Conservation (phyloP, 2,113 vertebrate species). For the Dermatemys mawii region DNA sequence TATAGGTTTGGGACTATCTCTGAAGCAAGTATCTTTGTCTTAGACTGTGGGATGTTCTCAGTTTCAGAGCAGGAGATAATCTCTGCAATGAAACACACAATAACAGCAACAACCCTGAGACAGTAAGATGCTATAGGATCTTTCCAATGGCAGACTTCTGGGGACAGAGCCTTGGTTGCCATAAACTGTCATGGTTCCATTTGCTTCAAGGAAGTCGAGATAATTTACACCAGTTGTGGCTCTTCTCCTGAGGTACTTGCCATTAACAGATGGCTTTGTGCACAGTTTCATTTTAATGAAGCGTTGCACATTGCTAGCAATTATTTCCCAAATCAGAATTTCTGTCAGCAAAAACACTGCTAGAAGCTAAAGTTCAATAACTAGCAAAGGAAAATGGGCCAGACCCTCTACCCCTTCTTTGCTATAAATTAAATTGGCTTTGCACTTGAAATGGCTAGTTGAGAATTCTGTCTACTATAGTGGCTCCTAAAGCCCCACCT, state of each 20-base stretch:
- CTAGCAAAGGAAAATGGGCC: not conserved
- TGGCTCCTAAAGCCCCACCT: accelerated
- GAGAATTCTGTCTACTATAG: accelerated
- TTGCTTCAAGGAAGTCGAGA: not conserved
- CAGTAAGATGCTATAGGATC: accelerated
- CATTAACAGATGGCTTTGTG: not conserved
- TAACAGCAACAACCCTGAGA: not conserved
- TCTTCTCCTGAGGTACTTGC: not conserved
- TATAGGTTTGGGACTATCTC: constrained; percentile 63
- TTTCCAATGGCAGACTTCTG: accelerated
- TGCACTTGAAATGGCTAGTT: not conserved
- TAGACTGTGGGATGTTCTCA: constrained; percentile 12
- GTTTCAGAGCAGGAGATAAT: not conserved
- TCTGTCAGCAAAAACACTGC: not conserved
- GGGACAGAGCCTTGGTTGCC: accelerated
- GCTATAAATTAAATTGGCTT: not conserved
- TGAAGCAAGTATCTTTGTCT: constrained; percentile 43
- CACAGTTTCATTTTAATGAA: not conserved
- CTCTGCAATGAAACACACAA: not conserved
- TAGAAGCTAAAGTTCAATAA: not conserved
- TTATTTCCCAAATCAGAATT: not conserved
- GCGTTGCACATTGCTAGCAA: accelerated
- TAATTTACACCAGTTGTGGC: not conserved
- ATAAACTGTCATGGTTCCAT: not conserved
- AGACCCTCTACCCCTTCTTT: not conserved